Evolutionary conservation across 2,888 invertebrate species (phyloP).

Genomic region (Hololepta plana): DNA sequence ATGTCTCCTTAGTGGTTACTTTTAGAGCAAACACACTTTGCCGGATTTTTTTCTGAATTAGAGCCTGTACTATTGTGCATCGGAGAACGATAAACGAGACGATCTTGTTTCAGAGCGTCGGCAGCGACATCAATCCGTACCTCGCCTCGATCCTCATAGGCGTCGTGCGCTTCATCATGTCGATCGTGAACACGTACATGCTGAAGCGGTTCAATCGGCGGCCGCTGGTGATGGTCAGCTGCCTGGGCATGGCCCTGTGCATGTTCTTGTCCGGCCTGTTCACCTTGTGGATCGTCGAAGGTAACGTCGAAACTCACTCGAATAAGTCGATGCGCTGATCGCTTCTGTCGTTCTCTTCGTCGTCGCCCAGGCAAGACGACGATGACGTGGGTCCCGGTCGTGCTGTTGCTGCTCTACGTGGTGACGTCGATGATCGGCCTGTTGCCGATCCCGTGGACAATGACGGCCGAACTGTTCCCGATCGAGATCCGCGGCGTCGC

Average conservation of each 20-base stretch:
- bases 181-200: slow-evolving; percentile 36
- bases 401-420: slow-evolving; percentile 34
- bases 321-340: background rate
- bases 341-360: slow-evolving; percentile 1
- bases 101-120: slow-evolving; percentile 28
- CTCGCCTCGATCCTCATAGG: slow-evolving; percentile 38
- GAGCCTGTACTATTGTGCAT: too few relatives aligned
- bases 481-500: slow-evolving; percentile 39
- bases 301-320: slow-evolving; percentile 13
- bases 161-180: slow-evolving; percentile 35
- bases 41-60: too few relatives aligned
- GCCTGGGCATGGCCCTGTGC: slow-evolving; percentile 34
- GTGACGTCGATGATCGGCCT: slow-evolving; percentile 40
- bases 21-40: too few relatives aligned
- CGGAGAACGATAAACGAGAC: too few relatives aligned
- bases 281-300: slow-evolving; percentile 29
- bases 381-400: slow-evolving; percentile 30
- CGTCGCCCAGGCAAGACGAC: slow-evolving; percentile 17
- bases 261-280: slow-evolving; percentile 37
- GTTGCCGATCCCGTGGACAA: slow-evolving; percentile 44
- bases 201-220: slow-evolving; percentile 33
- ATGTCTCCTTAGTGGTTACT: too few relatives aligned
- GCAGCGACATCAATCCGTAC: slow-evolving; percentile 31
- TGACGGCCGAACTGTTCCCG: slow-evolving; percentile 43
- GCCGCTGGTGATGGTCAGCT: slow-evolving; percentile 32